Evolutionary conservation across 2,888 invertebrate species (phyloP), one percentile per base, ranked within the genome.

Genomic region (Lymantria monacha): DNA sequence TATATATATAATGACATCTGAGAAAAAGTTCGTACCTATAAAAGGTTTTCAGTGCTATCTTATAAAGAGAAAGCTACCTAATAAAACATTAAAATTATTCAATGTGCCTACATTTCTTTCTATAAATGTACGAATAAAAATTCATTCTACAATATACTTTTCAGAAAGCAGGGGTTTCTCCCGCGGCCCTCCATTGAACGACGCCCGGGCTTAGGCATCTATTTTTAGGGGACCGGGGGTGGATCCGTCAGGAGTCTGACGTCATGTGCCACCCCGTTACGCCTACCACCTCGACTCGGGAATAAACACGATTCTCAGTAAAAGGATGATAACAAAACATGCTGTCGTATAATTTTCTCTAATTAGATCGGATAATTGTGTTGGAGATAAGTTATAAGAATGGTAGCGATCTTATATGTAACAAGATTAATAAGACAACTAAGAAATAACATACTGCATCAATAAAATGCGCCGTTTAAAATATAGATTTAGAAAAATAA

Each of bases 211-310:
- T 69, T 68, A 67, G 66, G 74, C 69, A 63, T 84, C 89, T 90
- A 89, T 89, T 90, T 88, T 84, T 88, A 87, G 87, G 83, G 83
- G 74, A 67, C 59, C 58, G 61, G 79, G 61, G 79, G 81, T 65
- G 72, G 69, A 57, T 53, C 54, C 53, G 66, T 58, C 61, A 57
- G 63, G 69, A 64, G 60, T 53, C 63, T 70, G 81, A 85, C 87
- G 85, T 71, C 72, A 69, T 66, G 50, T 61, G 55, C 43, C 58
- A 61, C 61, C 64, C 72, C 62, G 53, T 55, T 53, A 49, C 61
- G 50, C 65, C 55, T 70, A 69, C 61, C 55, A 59, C 62, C 63
- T 48, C 49, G 53, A 62, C 58, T 66, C 58, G 63, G 66, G 67
- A 67, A 72, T 63, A 72, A 81, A 73, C 67, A 75, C 70, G 72